These are phyloP conservation scores for Agrilus mali DNA, from an alignment of 2,888 invertebrate genomes.

Conservation along the genomic window DNA sequence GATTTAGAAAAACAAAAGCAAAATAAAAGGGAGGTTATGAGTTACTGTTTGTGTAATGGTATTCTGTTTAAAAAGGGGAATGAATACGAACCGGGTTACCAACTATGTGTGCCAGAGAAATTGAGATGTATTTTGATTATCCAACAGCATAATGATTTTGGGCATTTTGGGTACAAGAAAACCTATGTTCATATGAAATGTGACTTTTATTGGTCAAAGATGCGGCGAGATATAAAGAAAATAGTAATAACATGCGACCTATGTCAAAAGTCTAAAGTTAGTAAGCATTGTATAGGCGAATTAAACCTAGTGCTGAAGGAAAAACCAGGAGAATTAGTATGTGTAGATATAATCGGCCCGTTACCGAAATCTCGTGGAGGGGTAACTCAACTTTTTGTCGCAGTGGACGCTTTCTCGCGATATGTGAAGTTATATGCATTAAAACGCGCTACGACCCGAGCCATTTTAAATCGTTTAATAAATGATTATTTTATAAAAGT, in stretches of 20 bases:
- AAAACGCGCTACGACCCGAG: background rate
- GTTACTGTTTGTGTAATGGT: too few relatives aligned
- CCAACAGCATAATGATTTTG: too few relatives aligned
- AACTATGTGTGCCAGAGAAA: too few relatives aligned
- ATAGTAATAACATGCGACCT: slow-evolving; percentile 2
- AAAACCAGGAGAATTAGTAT: slow-evolving; percentile 3
- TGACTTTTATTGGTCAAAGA: slow-evolving; percentile 3
- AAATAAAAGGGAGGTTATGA: too few relatives aligned
- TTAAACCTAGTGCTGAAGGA: background rate
- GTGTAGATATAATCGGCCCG: slow-evolving; percentile 5
- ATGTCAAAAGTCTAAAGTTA: slow-evolving; percentile 3
- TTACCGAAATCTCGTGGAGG: background rate
- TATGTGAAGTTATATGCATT: slow-evolving; percentile 1
- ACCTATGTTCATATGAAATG: too few relatives aligned
- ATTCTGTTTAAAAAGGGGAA: too few relatives aligned
- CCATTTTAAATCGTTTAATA: background rate
- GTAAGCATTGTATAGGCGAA: background rate
- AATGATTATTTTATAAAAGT: background rate
- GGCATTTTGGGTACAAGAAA: too few relatives aligned
- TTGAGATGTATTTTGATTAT: too few relatives aligned
- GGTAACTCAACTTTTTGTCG: background rate
- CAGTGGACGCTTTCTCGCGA: background rate
- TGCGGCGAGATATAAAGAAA: slow-evolving; percentile 1
- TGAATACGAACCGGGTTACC: too few relatives aligned
- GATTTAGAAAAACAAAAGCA: too few relatives aligned